Percentiles rank a stretch among this genome's conserved stretches.
phyloP scores from a whole-genome alignment of 2,113 vertebrate genomes.

The Proterorhinus semilunaris region DNA sequence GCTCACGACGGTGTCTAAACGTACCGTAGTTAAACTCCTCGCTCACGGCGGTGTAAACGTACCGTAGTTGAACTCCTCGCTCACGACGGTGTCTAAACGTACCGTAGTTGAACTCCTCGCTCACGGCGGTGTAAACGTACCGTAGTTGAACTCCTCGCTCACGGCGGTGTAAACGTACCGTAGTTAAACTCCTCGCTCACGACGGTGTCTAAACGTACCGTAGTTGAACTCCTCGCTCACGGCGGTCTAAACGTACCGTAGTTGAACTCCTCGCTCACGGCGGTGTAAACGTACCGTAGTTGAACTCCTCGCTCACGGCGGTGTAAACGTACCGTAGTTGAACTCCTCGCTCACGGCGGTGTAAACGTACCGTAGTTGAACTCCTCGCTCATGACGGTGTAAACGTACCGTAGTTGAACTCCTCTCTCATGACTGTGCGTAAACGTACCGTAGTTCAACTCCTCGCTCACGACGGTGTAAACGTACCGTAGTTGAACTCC shows the following conservation, averaged over 20 bases:
- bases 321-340: conserved; percentile 74
- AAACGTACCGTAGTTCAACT: too few relatives aligned
- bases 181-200: conserved; percentile 95
- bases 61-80: conserved; percentile 89
- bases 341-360: conserved; percentile 86
- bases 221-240: conserved; percentile 95
- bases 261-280: conserved; percentile 95
- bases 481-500: too few relatives aligned
- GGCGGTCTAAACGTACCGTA: conserved; percentile 73
- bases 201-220: conserved; percentile 70
- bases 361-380: too few relatives aligned
- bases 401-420: too few relatives aligned
- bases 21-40: conserved; percentile 87
- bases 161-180: conserved; percentile 78
- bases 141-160: conserved; percentile 90
- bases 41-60: conserved; percentile 81
- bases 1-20: conserved; percentile 83
- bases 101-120: conserved; percentile 89
- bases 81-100: conserved; percentile 82
- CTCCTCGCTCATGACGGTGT: too few relatives aligned
- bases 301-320: conserved; percentile 95
- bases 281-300: conserved; percentile 72
- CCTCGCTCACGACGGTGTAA: too few relatives aligned
- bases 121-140: conserved; percentile 80
- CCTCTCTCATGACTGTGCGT: too few relatives aligned